Percentiles rank a stretch among this genome's conserved stretches.
Conservation (phyloP, 2,888 invertebrate species). For the Euplexia lucipara region DNA sequence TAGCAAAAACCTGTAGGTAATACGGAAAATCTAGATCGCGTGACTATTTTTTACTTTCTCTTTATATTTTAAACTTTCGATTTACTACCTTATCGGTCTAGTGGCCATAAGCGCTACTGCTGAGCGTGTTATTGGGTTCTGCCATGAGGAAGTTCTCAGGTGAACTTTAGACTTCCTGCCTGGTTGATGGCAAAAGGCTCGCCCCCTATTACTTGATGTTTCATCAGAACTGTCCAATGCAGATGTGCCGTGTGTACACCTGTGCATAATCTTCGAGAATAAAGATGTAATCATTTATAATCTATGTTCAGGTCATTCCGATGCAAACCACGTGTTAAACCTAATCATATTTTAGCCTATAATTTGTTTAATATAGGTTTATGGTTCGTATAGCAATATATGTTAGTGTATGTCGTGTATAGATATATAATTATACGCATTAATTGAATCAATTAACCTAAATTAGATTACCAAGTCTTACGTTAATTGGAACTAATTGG, state of each 20-base stretch:
- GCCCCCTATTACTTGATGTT: no score
- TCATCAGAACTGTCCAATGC: no score
- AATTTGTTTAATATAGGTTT: neutral
- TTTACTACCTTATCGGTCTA: neutral
- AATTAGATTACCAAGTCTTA: constrained; percentile 20
- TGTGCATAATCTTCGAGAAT: no score
- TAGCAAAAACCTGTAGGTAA: constrained; percentile 4
- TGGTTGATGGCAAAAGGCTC: no score
- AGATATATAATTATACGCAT: neutral
- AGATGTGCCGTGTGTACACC: no score
- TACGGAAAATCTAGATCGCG: constrained; percentile 32
- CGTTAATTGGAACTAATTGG: constrained; percentile 35
- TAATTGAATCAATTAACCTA: constrained; percentile 25
- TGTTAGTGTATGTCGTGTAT: no score
- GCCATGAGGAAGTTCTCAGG: no score
- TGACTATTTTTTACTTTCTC: constrained; percentile 34
- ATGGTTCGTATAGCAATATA: neutral
- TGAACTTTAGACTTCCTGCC: no score
- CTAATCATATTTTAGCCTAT: neutral
- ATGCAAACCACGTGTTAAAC: constrained; percentile 15
- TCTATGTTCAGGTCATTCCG: neutral
- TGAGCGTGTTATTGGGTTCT: no score
- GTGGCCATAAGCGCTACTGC: no score
- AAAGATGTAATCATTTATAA: no score
- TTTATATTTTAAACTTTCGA: constrained; percentile 19